These are phyloP conservation scores for Melanotaenia boesemani DNA, from an alignment of 2,797 vertebrate species.

Conservation along the genomic window DNA sequence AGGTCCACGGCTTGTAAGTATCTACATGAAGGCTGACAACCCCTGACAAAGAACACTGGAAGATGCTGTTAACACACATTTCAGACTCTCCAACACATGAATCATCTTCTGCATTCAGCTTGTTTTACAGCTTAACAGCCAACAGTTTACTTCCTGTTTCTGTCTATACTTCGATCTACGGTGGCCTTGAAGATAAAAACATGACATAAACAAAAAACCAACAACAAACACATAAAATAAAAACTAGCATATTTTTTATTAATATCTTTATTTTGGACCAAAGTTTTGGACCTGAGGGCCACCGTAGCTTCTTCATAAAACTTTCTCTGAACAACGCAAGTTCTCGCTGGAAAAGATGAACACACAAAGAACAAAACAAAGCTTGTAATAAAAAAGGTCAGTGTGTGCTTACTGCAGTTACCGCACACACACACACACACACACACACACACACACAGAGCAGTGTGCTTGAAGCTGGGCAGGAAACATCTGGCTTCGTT, in stretches of 20 bases:
- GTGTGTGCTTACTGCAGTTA: conserved; percentile 27
- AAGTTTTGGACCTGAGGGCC: not conserved
- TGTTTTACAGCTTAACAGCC: no score
- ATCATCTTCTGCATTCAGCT: no score
- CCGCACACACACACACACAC: not conserved
- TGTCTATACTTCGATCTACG: not conserved
- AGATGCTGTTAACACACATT: no score
- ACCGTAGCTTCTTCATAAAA: not conserved
- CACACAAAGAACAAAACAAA: conserved; percentile 4
- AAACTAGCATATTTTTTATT: no score
- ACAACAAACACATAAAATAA: not conserved
- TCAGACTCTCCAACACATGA: no score
- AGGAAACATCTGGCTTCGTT: conserved; percentile 72
- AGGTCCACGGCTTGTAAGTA: no score
- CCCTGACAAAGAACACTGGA: no score
- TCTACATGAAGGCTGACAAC: no score
- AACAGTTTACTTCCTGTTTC: no score
- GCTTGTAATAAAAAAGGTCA: not conserved
- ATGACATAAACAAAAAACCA: not conserved
- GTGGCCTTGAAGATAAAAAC: not conserved
- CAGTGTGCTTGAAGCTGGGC: not conserved
- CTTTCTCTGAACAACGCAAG: not conserved
- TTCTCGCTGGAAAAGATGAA: not conserved
- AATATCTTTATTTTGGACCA: not conserved
- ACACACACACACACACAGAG: conserved; percentile 9